Evolutionary conservation across 2,888 invertebrate species (phyloP), one percentile per base, ranked within the genome.

Genomic region (Leptopilina drosophilae): DNA sequence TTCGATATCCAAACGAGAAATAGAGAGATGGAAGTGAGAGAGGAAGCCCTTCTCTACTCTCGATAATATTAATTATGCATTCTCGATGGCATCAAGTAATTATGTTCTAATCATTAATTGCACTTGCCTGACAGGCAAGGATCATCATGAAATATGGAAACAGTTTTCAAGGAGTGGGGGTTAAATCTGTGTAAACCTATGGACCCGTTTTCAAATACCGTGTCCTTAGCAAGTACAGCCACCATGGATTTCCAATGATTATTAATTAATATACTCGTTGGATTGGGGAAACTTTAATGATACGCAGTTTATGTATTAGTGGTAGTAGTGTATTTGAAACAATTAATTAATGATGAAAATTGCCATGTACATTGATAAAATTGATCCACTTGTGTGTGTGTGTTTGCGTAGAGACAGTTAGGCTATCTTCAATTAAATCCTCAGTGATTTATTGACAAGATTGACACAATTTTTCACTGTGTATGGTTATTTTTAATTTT

Each of bases 41-140:
- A 42, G 42, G 8, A 8, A 42, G 42, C 6, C 42, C 42, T 15
- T 33, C 66, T 42, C n/a, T 15, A 66, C 40, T 73, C 14, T 73
- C 56, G 73, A 73, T 73, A 73, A 59, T 59, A 56, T 73, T 59
- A 73, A 73, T 73, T 73, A 73, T 73, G 73, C 73, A 73, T 73
- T 56, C 73, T 73, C 56, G 73, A 73, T 73, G 4, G 73, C n/a
- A 73, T 73, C 73, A 73, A 73, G 56, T 73, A 59, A 73, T 73
- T 73, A 73, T 73, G 73, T 73, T 59, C 56, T 73, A 56, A 73
- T 73, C 73, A 73, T 73, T 59, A 73, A 73, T 73, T 73, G 73
- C 56, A 40, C 56, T 73, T 56, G 15, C 56, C 73, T 73, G 56
- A 73, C 40, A 26, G 56, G 33, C 66, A 11, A 56, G 53, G 26